Evolutionary conservation across 2,888 invertebrate species (phyloP), one percentile per base, ranked within the genome.

Genomic region (Ormyrus labotus): DNA sequence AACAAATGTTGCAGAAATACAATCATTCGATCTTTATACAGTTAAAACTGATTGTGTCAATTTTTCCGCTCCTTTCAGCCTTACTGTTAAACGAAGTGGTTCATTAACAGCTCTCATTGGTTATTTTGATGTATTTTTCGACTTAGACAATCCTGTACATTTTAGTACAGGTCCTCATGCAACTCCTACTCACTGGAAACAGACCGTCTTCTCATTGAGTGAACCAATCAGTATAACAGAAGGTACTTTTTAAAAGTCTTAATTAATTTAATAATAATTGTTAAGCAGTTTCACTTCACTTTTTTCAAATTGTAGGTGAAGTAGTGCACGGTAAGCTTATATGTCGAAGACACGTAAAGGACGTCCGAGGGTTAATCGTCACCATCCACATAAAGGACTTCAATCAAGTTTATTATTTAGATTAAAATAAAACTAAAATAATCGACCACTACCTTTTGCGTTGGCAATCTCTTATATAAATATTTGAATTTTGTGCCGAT

Each of bases 121-220:
- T 7, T 98, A 96, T 91, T 99, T 99, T 92, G 97, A 98, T 91
- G 95, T 95, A 48, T 95, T 94, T 88, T 98, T 98, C 91, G 95
- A 96, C 87, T 91, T 95, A 75, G 93, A 93, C 1, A 92, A 93
- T 84, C 91, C 92, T 11, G 92, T 96, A 6, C 91, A 92, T 5
- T 94, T 98, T 86, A 95, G 95, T 71, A 98, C 98, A 0, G 95
- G 96, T 0, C 98, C 98, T 4, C 91, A 93, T 58, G 91, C 92
- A 0, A 92, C 93, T 0, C 92, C 94, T 45, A 98, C 98, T 0
- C 98, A 98, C 92, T 98, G 98, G 98, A 97, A 98, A 88, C 98
- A 98, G 90, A 97, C 97, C 0, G 93, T 97, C 1, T 97, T 98
- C 90, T 96, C 96, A 87, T 92, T 98, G 11, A 95, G 94, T 82